Percentiles rank a stretch among this genome's conserved stretches.
These are phyloP conservation scores for Ancistrus triradiatus DNA, from an alignment of 2,113 vertebrate species.

Conservation along the genomic window DNA sequence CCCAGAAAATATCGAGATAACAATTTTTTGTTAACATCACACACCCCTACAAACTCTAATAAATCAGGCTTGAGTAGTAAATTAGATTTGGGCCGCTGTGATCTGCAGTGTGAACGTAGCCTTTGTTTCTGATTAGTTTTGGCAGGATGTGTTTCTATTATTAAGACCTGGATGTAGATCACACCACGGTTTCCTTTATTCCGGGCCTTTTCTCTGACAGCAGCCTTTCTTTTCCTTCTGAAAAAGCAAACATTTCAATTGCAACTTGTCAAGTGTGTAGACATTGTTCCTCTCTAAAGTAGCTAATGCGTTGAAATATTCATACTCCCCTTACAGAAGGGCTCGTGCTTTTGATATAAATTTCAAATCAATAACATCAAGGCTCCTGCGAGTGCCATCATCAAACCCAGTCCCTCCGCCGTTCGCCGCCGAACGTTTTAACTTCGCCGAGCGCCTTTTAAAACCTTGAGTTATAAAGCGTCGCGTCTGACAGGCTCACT, in stretches of 20 bases:
- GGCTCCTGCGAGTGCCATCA: constrained; percentile 53
- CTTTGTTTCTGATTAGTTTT: too few species aligned
- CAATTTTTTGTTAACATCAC: too few species aligned
- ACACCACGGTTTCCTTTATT: too few species aligned
- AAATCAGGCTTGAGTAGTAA: too few species aligned
- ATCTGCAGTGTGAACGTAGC: too few species aligned
- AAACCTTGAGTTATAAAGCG: constrained; percentile 57
- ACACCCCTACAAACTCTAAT: too few species aligned
- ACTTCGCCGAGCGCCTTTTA: constrained; percentile 59
- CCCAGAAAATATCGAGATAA: too few species aligned
- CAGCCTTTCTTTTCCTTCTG: constrained; percentile 9
- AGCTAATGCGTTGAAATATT: constrained; percentile 47
- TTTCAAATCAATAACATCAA: constrained; percentile 68
- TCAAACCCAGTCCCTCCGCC: constrained; percentile 67
- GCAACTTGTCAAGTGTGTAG: constrained; percentile 28
- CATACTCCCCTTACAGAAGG: constrained; percentile 51
- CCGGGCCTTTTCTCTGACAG: background rate
- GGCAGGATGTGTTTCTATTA: background rate
- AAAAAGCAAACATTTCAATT: constrained; percentile 33
- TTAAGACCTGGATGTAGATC: background rate
- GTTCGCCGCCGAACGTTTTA: constrained; percentile 51
- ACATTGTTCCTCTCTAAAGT: constrained; percentile 51
- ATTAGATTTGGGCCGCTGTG: too few species aligned
- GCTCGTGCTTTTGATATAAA: constrained; percentile 56
- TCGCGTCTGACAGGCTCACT: constrained; percentile 63